phyloP scores from a whole-genome alignment of 2,888 invertebrate species.

The Nycteola revayana region DNA sequence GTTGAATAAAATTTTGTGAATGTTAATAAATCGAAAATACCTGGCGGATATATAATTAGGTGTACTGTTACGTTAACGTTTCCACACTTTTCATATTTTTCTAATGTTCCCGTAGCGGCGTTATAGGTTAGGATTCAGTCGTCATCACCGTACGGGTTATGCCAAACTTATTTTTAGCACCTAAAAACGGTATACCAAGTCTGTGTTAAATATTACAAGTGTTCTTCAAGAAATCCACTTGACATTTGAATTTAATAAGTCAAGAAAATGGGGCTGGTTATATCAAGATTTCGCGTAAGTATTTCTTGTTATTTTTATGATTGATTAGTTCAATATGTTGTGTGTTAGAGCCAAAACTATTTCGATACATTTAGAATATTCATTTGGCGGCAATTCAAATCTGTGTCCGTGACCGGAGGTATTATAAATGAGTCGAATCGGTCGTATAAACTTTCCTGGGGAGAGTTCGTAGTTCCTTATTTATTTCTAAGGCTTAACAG shows the following conservation, averaged over 20 bases:
- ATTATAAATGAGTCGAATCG: conserved; percentile 24
- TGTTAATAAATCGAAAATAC: conserved; percentile 26
- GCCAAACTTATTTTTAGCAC: conserved; percentile 70
- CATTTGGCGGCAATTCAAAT: conserved; percentile 72
- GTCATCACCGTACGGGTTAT: conserved; percentile 66
- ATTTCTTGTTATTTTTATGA: conserved; percentile 25
- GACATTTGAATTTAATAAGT: conserved; percentile 26
- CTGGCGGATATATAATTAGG: conserved; percentile 28
- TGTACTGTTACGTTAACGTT: conserved; percentile 16
- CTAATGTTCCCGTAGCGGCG: conserved; percentile 43
- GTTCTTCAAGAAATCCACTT: conserved; percentile 32
- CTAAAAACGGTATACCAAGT: conserved; percentile 47
- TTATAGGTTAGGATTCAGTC: conserved; percentile 64
- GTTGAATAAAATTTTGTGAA: conserved; percentile 24
- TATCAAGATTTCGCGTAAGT: conserved; percentile 87
- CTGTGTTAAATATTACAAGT: conserved; percentile 44
- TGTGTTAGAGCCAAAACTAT: conserved; percentile 69
- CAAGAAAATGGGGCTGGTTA: conserved; percentile 83
- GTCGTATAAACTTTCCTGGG: conserved; percentile 7
- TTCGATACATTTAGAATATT: conserved; percentile 53
- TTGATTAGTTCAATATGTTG: conserved; percentile 41
- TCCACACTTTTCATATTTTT: conserved; percentile 34
- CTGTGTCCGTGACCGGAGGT: conserved; percentile 53
- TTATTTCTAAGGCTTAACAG: too few species aligned
- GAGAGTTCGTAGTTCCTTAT: conserved; percentile 8